Conservation (phyloP, 2,797 vertebrate species). For the Buphagus erythrorhynchus region DNA sequence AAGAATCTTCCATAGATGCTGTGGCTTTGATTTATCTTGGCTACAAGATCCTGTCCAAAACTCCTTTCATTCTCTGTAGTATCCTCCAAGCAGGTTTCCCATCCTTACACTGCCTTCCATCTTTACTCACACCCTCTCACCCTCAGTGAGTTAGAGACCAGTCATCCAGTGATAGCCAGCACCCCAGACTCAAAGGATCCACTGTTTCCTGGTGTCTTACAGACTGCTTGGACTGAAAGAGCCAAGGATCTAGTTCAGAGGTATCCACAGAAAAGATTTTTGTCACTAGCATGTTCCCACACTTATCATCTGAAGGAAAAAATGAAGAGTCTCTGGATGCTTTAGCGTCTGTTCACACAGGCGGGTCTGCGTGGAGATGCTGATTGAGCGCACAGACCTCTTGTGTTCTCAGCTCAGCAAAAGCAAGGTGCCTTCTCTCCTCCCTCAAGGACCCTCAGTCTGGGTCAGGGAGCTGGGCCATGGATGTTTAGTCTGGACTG, state of each 20-base stretch:
- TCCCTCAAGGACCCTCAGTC: conserved; percentile 17
- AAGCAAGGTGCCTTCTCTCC: not conserved
- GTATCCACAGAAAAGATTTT: not conserved
- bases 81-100: not conserved
- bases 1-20: not conserved
- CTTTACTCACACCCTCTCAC: not conserved
- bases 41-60: not conserved
- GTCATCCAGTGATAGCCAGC: not conserved
- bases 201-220: not conserved
- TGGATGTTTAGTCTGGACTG: conserved; percentile 54
- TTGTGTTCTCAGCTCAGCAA: not conserved
- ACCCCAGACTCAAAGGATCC: not conserved
- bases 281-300: not conserved
- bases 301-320: not conserved
- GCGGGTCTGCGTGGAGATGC: not conserved
- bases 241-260: not conserved
- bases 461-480: not conserved
- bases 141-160: not conserved
- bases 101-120: not conserved
- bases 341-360: fast-evolving
- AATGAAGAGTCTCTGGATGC: not conserved
- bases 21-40: not conserved
- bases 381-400: fast-evolving
- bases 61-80: not conserved
- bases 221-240: not conserved